Evolutionary conservation across 64 coral and sea anemone genomes (phyloP).

Genomic region (Porites australiensis): DNA sequence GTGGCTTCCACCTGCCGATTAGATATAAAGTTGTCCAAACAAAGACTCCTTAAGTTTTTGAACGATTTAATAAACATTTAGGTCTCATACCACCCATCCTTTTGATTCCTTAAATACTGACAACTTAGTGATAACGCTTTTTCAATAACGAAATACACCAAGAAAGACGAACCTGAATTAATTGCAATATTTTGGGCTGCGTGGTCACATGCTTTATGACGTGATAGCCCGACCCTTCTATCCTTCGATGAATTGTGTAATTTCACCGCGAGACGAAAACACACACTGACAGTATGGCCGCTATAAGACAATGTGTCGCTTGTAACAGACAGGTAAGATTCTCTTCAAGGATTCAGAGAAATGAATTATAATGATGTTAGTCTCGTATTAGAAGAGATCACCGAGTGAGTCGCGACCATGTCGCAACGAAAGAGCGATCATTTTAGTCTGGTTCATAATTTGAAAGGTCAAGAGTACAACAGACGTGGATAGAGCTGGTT

Average conservation of each 20-base stretch:
- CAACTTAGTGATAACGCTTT: not conserved
- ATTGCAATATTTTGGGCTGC: not conserved
- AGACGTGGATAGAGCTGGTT: not conserved
- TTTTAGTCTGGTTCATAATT: not conserved
- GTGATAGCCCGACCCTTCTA: not conserved
- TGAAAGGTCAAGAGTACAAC: not conserved
- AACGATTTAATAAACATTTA: constrained; percentile 18
- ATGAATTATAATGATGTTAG: not conserved
- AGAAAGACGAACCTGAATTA: not conserved
- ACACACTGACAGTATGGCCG: not conserved
- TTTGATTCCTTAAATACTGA: not conserved
- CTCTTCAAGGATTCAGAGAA: not conserved
- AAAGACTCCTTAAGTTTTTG: constrained; percentile 11
- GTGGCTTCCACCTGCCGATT: constrained; percentile 20
- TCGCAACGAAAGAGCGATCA: not conserved
- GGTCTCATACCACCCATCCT: not conserved
- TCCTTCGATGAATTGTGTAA: not conserved
- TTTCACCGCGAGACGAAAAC: not conserved
- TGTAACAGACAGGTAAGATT: constrained; percentile 34
- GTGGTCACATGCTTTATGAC: constrained; percentile 9
- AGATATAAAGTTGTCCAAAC: not conserved
- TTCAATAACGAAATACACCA: not conserved
- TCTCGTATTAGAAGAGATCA: not conserved
- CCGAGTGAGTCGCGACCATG: not conserved
- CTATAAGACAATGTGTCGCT: constrained; percentile 10